A percentile compares a stretch with the other conserved stretches of the same genome.
These are phyloP conservation scores for Balanococcus diminutus DNA, from an alignment of 2,888 invertebrate genomes.

Conservation along the genomic window DNA sequence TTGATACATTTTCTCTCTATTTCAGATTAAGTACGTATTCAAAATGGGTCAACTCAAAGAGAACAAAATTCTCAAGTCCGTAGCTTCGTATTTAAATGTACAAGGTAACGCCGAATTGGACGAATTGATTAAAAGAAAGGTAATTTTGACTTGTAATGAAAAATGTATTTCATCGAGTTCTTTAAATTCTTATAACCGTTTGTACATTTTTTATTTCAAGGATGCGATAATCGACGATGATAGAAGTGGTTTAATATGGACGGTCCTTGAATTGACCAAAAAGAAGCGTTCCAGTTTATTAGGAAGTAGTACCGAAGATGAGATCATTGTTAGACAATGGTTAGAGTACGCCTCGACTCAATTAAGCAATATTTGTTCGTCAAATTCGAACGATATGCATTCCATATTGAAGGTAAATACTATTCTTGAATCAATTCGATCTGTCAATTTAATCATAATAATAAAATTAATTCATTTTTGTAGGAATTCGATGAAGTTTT, in stretches of 20 bases:
- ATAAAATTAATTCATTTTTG: neutral
- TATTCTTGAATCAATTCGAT: neutral
- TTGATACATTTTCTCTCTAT: neutral
- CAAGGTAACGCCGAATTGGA: neutral
- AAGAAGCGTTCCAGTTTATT: neutral
- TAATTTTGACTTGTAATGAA: no score
- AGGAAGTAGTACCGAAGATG: conserved; percentile 30
- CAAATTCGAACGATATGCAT: neutral
- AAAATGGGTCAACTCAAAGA: conserved; percentile 5
- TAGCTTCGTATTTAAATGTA: conserved; percentile 8
- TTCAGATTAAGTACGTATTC: neutral
- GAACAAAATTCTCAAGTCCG: conserved; percentile 21
- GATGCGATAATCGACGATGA: neutral
- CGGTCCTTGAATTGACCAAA: neutral
- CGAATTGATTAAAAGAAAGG: conserved; percentile 31
- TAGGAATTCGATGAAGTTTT: conserved; percentile 48
- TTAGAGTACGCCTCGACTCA: conserved; percentile 42
- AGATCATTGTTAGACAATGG: conserved; percentile 45
- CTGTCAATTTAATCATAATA: neutral
- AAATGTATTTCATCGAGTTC: no score
- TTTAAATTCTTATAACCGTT: no score
- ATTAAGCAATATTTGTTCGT: neutral
- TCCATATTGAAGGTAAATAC: conserved; percentile 3
- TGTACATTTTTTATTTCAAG: neutral
- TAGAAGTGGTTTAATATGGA: conserved; percentile 35